Base-by-base conservation (phyloP, 2,888 invertebrate genomes). In the Drosophila birchii region DNA sequence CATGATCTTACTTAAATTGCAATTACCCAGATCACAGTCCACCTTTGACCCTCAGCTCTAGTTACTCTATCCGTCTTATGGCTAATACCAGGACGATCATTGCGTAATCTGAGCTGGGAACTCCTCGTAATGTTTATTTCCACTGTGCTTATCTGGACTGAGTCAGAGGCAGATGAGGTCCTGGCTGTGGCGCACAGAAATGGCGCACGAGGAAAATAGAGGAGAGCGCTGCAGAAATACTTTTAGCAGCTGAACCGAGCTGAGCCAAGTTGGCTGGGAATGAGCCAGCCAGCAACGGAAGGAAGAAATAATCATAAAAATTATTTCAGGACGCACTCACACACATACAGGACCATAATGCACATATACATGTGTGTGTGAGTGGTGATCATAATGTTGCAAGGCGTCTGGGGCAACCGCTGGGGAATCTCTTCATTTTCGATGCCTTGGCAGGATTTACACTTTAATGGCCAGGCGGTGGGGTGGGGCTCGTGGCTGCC, bases 281-380 rank as follows among this genome's bases (percentile, higher is more conserved):
- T 62, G 73, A 53, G 63, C 64, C 58, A 64, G 74, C 43, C 43
- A 44, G 44, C 44, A 64, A 71, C 83, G 90, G 91, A 91, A 90
- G 90, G 91, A 90, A 90, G 89, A 89, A 91, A 91, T 91, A 90
- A 91, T 90, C 91, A 91, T 91, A 91, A 90, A 91, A 90, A 91
- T 91, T 90, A 90, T 89, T 91, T 84, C 81, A 85, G 72, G 76
- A 67, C 62, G 76, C 62, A 67, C 74, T 62, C 39, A 79, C 67
- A 75, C 62, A 49, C 9, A 49, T 51, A 62, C 47, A 38, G 23
- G 44, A 44, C 38, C 18, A 58, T 55, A 43, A 44, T 73, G 72
- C 60, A 45, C 41, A 54, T 59, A 53, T 66, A 56, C 47, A 44
- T 20, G 14, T 34, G n/a, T 51, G 45, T 45, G 66, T 59, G 60